Evolutionary conservation across 2,888 invertebrate species (phyloP).

Genomic region (Chrysopilus asiliformis): DNA sequence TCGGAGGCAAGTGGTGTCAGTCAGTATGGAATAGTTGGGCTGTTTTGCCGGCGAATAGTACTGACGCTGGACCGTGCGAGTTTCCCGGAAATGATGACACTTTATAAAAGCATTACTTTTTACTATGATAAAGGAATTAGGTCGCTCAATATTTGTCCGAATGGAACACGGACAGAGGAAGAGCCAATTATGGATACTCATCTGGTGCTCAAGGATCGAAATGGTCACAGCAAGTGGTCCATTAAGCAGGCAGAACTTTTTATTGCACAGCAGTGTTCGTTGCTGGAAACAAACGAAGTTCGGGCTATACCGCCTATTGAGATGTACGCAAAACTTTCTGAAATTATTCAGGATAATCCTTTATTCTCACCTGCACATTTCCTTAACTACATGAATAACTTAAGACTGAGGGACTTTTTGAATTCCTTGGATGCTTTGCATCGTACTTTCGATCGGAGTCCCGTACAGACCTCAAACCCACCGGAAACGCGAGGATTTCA

Average conservation of each 20-base stretch:
- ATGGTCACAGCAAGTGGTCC: constrained; percentile 59
- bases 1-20: constrained; percentile 37
- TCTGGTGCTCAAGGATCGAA: constrained; percentile 20
- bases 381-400: constrained; percentile 76
- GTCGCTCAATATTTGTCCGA: constrained; percentile 12
- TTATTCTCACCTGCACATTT: constrained; percentile 47
- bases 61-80: constrained; percentile 70
- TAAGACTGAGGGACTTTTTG: constrained; percentile 76
- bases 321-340: constrained; percentile 46
- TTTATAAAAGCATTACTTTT: constrained; percentile 55
- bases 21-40: constrained; percentile 43
- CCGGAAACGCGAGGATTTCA: constrained; percentile 49
- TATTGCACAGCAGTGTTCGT: constrained; percentile 71
- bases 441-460: constrained; percentile 65
- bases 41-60: constrained; percentile 69
- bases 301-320: constrained; percentile 64
- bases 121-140: constrained; percentile 47
- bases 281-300: constrained; percentile 68
- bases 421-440: constrained; percentile 49
- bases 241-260: constrained; percentile 80
- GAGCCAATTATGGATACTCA: constrained; percentile 19
- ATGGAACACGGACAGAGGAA: constrained; percentile 8
- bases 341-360: constrained; percentile 34
- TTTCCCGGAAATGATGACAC: constrained; percentile 66
- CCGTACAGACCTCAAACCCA: constrained; percentile 37